Evolutionary conservation across 1,140 invertebrate species (phyloP).

Genomic region (Plutomurus gul): DNA sequence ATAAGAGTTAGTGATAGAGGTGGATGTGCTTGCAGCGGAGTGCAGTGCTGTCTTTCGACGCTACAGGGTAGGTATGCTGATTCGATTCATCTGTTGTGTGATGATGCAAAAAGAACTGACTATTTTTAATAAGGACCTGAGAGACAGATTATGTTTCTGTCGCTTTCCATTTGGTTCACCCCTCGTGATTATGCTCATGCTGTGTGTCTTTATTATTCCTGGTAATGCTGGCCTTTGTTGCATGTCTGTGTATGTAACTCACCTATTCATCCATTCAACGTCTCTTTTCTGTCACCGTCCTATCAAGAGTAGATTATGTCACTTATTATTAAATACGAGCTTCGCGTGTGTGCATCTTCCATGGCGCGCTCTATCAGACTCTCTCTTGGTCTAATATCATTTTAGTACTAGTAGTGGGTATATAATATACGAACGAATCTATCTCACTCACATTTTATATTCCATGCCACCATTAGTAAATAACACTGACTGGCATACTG

Average conservation of each 20-base stretch:
- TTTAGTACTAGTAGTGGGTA: too few relatives aligned
- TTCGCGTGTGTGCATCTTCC: constrained; percentile 27
- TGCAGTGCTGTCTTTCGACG: not conserved
- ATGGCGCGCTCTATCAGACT: not conserved
- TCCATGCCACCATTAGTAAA: not conserved
- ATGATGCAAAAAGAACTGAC: constrained; percentile 37
- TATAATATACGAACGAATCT: too few relatives aligned
- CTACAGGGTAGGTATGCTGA: constrained; percentile 6
- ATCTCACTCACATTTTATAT: too few relatives aligned
- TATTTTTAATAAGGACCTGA: constrained; percentile 44
- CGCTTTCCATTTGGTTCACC: constrained; percentile 34
- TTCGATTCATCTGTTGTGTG: constrained; percentile 12
- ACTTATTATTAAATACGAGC: constrained; percentile 22
- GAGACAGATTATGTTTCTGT: constrained; percentile 41
- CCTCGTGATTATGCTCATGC: constrained; percentile 33
- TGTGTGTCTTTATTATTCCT: constrained; percentile 11
- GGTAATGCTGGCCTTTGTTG: not conserved
- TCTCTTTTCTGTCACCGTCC: constrained; percentile 15
- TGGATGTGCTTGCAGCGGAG: too few relatives aligned
- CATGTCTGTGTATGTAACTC: not conserved
- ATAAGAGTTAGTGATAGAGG: too few relatives aligned
- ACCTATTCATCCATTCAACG: constrained; percentile 8
- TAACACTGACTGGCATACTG: not conserved
- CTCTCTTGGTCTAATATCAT: not conserved
- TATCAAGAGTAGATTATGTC: constrained; percentile 26